Evolutionary conservation across 2,888 invertebrate genomes (phyloP).

Genomic region (Lysandra coridon): DNA sequence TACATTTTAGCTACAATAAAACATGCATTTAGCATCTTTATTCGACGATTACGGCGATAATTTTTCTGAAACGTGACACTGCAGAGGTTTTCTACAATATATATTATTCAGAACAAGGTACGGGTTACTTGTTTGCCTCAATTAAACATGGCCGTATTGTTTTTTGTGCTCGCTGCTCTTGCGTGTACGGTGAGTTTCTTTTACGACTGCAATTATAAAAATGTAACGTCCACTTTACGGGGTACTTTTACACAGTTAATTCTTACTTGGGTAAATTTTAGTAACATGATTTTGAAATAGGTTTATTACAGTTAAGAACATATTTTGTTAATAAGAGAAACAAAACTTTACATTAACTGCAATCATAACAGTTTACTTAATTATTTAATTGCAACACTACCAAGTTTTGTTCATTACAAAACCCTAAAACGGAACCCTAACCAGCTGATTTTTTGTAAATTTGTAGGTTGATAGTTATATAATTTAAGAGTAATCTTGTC

Average conservation of each 20-base stretch:
- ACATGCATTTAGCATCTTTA: neutral
- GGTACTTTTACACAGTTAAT: neutral
- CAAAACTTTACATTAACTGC: too few species aligned
- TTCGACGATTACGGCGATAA: slow-evolving; percentile 43
- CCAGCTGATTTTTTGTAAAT: too few species aligned
- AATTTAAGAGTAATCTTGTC: too few species aligned
- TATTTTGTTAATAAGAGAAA: too few species aligned
- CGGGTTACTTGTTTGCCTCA: slow-evolving; percentile 7
- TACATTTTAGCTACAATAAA: slow-evolving; percentile 16
- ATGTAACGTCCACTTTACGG: slow-evolving; percentile 1
- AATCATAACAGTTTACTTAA: too few species aligned
- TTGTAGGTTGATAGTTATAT: too few species aligned
- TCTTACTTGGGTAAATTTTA: neutral
- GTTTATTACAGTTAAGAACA: too few species aligned
- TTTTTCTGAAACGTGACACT: slow-evolving; percentile 54
- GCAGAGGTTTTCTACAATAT: slow-evolving; percentile 42
- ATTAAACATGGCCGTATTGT: slow-evolving; percentile 20
- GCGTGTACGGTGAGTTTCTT: slow-evolving; percentile 20
- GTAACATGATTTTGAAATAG: too few species aligned
- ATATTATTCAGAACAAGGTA: slow-evolving; percentile 34
- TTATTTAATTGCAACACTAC: too few species aligned
- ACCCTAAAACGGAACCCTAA: too few species aligned
- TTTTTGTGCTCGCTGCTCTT: slow-evolving; percentile 17
- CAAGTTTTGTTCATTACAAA: neutral
- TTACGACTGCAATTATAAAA: slow-evolving; percentile 13